Conservation (phyloP, 2,888 invertebrate species). For the Neoitamus cyanurus region DNA sequence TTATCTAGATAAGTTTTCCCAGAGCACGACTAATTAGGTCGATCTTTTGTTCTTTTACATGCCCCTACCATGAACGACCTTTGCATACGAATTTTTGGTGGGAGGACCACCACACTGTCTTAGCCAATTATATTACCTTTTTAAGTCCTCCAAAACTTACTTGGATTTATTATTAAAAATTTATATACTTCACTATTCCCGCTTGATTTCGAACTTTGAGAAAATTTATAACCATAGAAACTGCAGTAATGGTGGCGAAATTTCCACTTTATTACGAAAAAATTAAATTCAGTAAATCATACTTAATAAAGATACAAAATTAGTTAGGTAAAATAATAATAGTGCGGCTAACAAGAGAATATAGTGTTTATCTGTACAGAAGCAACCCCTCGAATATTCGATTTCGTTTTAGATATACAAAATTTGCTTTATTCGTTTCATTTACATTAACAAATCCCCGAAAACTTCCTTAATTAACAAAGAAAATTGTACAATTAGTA, state of each 20-base stretch:
- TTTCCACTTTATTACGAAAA: neutral
- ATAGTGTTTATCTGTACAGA: neutral
- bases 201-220: too few relatives aligned
- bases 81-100: too few relatives aligned
- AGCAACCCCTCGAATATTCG: neutral
- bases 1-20: too few relatives aligned
- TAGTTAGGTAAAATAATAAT: neutral
- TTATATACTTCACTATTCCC: too few relatives aligned
- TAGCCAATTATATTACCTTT: too few relatives aligned
- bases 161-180: too few relatives aligned
- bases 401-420: neutral
- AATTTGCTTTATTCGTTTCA: slow-evolving; percentile 20
- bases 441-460: slow-evolving; percentile 16
- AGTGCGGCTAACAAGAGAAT: neutral
- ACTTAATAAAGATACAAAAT: neutral
- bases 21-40: too few relatives aligned
- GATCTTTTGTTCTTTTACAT: too few relatives aligned
- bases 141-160: too few relatives aligned
- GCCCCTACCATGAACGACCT: too few relatives aligned
- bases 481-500: slow-evolving; percentile 17
- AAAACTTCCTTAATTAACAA: slow-evolving; percentile 21
- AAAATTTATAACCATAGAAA: neutral
- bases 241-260: neutral
- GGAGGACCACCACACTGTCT: too few relatives aligned
- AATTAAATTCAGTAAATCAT: neutral